Base-by-base conservation (phyloP, 2,888 invertebrate species). In the Acanthoscelides obtectus region DNA sequence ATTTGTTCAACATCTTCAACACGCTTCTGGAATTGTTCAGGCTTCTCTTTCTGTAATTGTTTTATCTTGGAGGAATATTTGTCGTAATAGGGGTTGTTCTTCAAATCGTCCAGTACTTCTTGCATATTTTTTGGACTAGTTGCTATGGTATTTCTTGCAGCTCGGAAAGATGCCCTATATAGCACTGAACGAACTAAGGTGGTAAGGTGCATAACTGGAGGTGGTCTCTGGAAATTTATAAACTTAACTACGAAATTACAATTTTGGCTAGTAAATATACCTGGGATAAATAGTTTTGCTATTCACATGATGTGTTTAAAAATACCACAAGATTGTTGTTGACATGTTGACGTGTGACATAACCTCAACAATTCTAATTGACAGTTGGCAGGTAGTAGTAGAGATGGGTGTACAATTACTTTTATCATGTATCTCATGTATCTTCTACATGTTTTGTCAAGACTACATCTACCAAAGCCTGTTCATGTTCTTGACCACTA, bases 51-150 rank as follows among this genome's bases (percentile, higher is more conserved):
- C 82, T 94, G 94, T 21, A 94, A 82, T 73, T 89, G 87, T 0
- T 92, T 89, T 75, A 96, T 93, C 83, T 94, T 94, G 0, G 88
- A 85, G 0, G 94, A 91, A 85, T 96, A 96, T 81, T 95, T 96
- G 20, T 92, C 91, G 80, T 88, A 95, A 82, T 92, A 95, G 0
- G 95, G 94, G 86, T 95, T 96, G 3, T 82, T 84, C 81, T 89
- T 86, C 72, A 90, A 81, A 75, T 89, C 87, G 75, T 90, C 89
- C 69, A 89, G 72, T 20, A 87, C 87, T 77, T 89, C 87, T 77
- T 88, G 86, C 77, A 85, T 82, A 68, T 81, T 86, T 20, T 78
- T 74, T 64, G 85, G 76, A 45, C 87, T 85, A 45, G 86, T 86
- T 81, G 82, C 85, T 74, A 88, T 84, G 25, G 74, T 79, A 67